Percentiles rank a stretch among this genome's conserved stretches.
Evolutionary conservation across 2,113 vertebrate genomes (phyloP).

Genomic region (Felis chaus): DNA sequence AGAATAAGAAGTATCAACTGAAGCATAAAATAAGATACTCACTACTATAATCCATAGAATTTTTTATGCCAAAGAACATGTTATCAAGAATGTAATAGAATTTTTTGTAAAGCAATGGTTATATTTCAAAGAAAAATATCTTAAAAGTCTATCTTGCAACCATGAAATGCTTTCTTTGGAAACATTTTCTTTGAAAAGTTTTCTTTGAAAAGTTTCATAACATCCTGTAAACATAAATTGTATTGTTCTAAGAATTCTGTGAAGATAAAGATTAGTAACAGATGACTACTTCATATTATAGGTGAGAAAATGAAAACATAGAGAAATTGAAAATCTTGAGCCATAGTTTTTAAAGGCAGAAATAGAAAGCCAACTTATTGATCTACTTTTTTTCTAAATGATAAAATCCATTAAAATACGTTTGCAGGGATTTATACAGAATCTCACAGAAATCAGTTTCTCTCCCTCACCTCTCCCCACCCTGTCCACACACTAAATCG

Average conservation of each 20-base stretch:
- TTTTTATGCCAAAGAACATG: neutral
- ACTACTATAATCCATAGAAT: neutral
- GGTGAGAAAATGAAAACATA: neutral
- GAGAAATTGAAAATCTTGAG: neutral
- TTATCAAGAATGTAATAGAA: neutral
- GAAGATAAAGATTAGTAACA: neutral
- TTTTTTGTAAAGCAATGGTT: neutral
- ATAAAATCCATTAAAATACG: neutral
- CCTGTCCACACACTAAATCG: neutral
- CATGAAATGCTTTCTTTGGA: neutral
- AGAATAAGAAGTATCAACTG: neutral
- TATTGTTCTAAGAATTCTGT: neutral
- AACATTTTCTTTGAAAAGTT: neutral
- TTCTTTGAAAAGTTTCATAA: neutral
- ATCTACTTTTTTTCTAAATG: neutral
- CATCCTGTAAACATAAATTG: neutral
- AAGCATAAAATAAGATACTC: constrained; percentile 8
- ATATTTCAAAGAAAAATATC: constrained; percentile 7
- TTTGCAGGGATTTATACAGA: neutral
- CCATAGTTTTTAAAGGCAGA: neutral
- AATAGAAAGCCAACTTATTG: neutral
- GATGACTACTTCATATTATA: neutral
- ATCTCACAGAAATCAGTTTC: neutral
- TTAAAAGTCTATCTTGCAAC: neutral
- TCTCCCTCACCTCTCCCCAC: neutral